Conservation (phyloP, 2,888 invertebrate species). For the Scaptomyza parva region DNA sequence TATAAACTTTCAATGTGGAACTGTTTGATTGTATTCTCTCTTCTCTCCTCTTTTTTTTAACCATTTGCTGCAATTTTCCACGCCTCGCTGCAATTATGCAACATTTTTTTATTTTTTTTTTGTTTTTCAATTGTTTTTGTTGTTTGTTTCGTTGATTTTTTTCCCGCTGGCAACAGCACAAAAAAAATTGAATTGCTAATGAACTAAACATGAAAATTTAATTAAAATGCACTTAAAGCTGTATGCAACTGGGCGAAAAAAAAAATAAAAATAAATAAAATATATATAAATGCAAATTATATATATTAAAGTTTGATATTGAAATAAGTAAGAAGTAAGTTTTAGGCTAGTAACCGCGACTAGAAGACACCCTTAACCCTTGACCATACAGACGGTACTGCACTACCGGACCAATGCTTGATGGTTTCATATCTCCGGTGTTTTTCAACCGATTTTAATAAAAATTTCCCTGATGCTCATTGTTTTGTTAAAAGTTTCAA, state of each 20-base stretch:
- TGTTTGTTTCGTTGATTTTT: slow-evolving; percentile 9
- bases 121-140: slow-evolving; percentile 26
- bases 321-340: too few species aligned
- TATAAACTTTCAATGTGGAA: slow-evolving; percentile 47
- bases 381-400: too few species aligned
- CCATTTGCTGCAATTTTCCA: slow-evolving; percentile 23
- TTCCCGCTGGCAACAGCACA: slow-evolving; percentile 51
- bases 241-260: slow-evolving; percentile 7
- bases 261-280: background rate
- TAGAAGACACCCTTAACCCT: too few species aligned
- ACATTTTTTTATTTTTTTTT: slow-evolving; percentile 62
- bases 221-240: slow-evolving; percentile 65
- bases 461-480: too few species aligned
- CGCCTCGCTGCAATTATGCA: slow-evolving; percentile 66
- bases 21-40: slow-evolving; percentile 28
- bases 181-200: slow-evolving; percentile 72
- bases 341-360: too few species aligned
- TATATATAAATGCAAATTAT: slow-evolving; percentile 49
- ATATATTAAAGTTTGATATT: too few species aligned
- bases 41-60: slow-evolving; percentile 16
- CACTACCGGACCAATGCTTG: too few species aligned
- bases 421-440: too few species aligned
- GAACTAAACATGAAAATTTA: slow-evolving; percentile 69
- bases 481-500: too few species aligned
- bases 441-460: too few species aligned